Base-by-base conservation (phyloP, 1,140 invertebrate species). In the Nomia melanderi region DNA sequence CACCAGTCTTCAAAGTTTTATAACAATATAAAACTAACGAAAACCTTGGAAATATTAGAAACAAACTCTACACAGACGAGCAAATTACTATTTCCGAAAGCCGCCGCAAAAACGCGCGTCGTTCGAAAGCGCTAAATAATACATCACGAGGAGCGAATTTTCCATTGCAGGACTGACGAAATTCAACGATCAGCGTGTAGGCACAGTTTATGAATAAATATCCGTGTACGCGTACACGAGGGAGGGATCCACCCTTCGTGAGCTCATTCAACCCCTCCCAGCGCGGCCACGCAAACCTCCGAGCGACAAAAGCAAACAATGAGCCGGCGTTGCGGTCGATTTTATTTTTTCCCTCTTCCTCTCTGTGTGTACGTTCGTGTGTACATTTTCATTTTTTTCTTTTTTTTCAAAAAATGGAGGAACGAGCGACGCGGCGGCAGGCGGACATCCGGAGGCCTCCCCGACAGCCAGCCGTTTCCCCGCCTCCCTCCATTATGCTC, bases 371-470 rank as follows among this genome's bases (percentile, higher is more conserved):
- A n/a, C n/a, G n/a, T n/a, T n/a, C n/a, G n/a, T n/a, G n/a, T n/a
- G n/a, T n/a, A n/a, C n/a, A n/a, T n/a, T n/a, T n/a, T n/a, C n/a
- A n/a, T n/a, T n/a, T n/a, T n/a, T n/a, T n/a, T n/a, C n/a, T n/a
- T n/a, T n/a, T n/a, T 39, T 44, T 91, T 90, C 89, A 89, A 92
- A 91, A 92, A 92, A 92, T 92, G 88, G 91, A 90, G 86, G 83
- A 89, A 85, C 54, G 60, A 85, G 81, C 85, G 86, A 78, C 85
- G 76, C 60, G 84, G 78, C 81, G 79, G 84, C 89, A 88, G 81
- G 84, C 87, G 88, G 84, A 90, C 90, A 91, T 92, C 91, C 91
- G 89, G 87, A 87, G 88, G 82, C 86, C 79, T 84, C 74, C 80
- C 75, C 60, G 69, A 53, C 75, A 78, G 65, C 79, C 76, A 74